Evolutionary conservation across 1,140 invertebrate species (phyloP), one percentile per base, ranked within the genome.

Genomic region (Drosophila nigrodunni): DNA sequence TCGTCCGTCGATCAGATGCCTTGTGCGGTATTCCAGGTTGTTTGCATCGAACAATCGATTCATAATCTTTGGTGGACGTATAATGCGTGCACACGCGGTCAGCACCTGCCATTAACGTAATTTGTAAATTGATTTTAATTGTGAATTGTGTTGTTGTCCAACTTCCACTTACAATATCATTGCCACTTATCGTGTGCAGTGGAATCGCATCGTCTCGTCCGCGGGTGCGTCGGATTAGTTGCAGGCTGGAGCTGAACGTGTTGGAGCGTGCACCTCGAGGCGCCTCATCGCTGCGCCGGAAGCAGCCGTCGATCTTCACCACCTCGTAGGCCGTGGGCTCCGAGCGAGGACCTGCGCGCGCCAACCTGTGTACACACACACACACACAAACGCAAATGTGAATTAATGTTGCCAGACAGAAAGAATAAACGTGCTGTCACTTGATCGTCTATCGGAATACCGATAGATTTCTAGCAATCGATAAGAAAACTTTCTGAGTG

Each of bases 21-120:
- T 93, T 0, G 97, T 98, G 11, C 96, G 94, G 89, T 98, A 98
- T 91, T 98, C 97, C 92, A 97, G 95, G 67, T 95, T 95, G 55
- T 94, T 95, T 2, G 96, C 95, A 79, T 97, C 96, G 35, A 97
- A 92, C 18, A 96, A 89, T 4, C 95, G 93, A 78, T 96, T 95
- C 1, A 94, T 94, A 50, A 96, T 94, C 47, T 95, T 95, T 8
- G 95, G 95, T 25, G 95, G 95, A 73, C 94, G 94, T 47, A 95
- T 92, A 1, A 95, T 93, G 39, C 94, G 93, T 1, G 95, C 95
- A 30, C 96, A 93, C 9, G 95, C 96, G 10, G 96, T 94, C 55
- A 97, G 95, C 50, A 97, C 94, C 92, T 94, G 71, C 11, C 9
- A 50, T 15, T 5, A 52, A n/a, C 30, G 34, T 39, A 6, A 39